Evolutionary conservation across 2,888 invertebrate species (phyloP), one percentile per base, ranked within the genome.

Genomic region (Escarpia spicata): DNA sequence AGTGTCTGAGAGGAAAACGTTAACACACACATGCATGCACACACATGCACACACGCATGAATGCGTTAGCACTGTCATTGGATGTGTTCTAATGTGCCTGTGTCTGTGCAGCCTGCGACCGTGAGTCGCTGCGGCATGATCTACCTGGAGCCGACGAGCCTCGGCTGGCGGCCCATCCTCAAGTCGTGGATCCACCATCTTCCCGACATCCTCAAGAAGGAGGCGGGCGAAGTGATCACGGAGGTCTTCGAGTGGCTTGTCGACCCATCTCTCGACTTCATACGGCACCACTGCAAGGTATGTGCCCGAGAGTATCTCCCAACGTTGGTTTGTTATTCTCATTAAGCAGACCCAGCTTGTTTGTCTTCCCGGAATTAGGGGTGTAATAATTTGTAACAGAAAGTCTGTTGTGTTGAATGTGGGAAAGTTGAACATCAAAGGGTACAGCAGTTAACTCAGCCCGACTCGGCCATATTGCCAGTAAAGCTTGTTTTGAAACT

Each of bases 71-170:
- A 52, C 52, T 26, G 75, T 75, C 26, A 60, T 26, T 75, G 6
- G 75, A 75, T 26, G 75, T 75, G n/a, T n/a, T 75, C 6, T 75
- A 4, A 15, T 26, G 19, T 75, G 26, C 75, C n/a, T 26, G 26
- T 75, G 19, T 26, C 6, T 75, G 75, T 93, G 26, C 94, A 97
- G 97, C 98, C 98, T 43, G 98, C 98, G 9, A 98, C 98, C 6
- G 98, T 99, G 1, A 98, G 98, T 26, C 97, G 98, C 92, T 99
- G 99, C 96, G 98, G 98, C 91, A 99, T 99, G 99, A 98, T 99
- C 95, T 99, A 99, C 96, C 97, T 99, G 97, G 99, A 99, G 96
- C 98, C 99, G 0, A 94, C 95, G 26, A 97, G 98, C 0, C 97
- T 99, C 9, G 99, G 99, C 3, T 98, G 98, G 98, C 97, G 97